phyloP scores from a whole-genome alignment of 2,888 invertebrate genomes.

The Spatulosminthurus flaviceps region DNA sequence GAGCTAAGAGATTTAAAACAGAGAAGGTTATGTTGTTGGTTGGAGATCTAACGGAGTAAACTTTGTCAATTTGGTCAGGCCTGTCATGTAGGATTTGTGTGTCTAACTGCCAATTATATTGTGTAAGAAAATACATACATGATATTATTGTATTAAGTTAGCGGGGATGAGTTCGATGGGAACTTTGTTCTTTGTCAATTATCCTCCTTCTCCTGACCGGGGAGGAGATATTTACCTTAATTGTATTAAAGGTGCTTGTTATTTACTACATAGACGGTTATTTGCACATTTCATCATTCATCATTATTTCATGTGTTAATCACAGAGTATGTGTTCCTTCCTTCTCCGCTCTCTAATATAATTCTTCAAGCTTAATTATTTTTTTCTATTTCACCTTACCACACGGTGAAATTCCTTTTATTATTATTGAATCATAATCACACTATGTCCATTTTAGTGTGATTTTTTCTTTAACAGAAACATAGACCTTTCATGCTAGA shows the following conservation, averaged over 20 bases:
- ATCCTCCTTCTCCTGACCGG: background rate
- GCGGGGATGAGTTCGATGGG: too few species aligned
- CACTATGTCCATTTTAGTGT: too few species aligned
- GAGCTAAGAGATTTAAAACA: background rate
- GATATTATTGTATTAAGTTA: too few species aligned
- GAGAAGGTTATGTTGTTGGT: background rate
- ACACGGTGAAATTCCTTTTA: too few species aligned
- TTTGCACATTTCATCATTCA: background rate
- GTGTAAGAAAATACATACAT: background rate
- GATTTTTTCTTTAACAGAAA: too few species aligned
- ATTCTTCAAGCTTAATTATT: background rate
- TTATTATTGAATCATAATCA: too few species aligned
- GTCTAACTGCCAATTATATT: conserved; percentile 4
- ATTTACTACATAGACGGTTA: background rate
- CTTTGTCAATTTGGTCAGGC: conserved; percentile 18
- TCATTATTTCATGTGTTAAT: background rate
- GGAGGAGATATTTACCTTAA: conserved; percentile 1
- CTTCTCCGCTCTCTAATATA: background rate
- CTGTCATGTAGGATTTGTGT: background rate
- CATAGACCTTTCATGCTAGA: too few species aligned
- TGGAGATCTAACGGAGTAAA: background rate
- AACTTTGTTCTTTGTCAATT: background rate
- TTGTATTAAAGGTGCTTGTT: background rate
- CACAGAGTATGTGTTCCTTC: background rate
- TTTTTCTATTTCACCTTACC: background rate